Percentiles rank a stretch among this genome's conserved stretches.
These are phyloP conservation scores for Synanthedon andrenaeformis DNA, from an alignment of 2,888 invertebrate species.

Conservation along the genomic window DNA sequence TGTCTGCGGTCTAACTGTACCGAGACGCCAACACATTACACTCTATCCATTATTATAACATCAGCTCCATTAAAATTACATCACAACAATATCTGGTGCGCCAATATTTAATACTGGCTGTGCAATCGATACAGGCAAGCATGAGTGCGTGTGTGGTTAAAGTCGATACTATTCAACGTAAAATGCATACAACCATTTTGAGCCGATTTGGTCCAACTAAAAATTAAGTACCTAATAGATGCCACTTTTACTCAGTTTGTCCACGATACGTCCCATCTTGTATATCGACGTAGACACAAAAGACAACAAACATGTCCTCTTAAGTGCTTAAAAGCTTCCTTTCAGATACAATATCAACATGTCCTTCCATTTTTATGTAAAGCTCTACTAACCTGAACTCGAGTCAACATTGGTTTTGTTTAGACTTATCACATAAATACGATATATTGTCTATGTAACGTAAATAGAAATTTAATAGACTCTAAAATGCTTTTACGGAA, in stretches of 20 bases:
- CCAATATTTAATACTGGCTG: conserved; percentile 3
- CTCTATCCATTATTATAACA: conserved; percentile 1
- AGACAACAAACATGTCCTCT: conserved; percentile 36
- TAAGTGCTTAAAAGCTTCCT: conserved; percentile 31
- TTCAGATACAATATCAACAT: conserved; percentile 12
- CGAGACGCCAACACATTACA: conserved; percentile 13
- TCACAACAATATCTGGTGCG: conserved; percentile 1
- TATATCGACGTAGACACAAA: conserved; percentile 21
- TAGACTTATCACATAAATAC: too few relatives aligned
- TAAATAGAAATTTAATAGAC: too few relatives aligned
- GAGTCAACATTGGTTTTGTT: too few relatives aligned
- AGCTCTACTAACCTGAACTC: conserved; percentile 6
- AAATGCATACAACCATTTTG: too few relatives aligned
- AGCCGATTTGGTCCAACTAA: too few relatives aligned
- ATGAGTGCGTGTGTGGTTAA: background rate
- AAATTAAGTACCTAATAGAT: too few relatives aligned
- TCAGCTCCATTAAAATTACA: conserved; percentile 2
- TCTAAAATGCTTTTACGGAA: too few relatives aligned
- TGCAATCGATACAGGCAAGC: background rate
- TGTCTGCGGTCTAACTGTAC: conserved; percentile 36
- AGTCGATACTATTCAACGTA: too few relatives aligned
- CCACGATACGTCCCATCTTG: conserved; percentile 10
- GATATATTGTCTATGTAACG: too few relatives aligned
- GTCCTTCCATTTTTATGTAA: conserved; percentile 5
- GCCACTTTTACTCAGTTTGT: conserved; percentile 12